Evolutionary conservation across 1,140 invertebrate species (phyloP), one percentile per base, ranked within the genome.

Genomic region (Drosophila sproati): DNA sequence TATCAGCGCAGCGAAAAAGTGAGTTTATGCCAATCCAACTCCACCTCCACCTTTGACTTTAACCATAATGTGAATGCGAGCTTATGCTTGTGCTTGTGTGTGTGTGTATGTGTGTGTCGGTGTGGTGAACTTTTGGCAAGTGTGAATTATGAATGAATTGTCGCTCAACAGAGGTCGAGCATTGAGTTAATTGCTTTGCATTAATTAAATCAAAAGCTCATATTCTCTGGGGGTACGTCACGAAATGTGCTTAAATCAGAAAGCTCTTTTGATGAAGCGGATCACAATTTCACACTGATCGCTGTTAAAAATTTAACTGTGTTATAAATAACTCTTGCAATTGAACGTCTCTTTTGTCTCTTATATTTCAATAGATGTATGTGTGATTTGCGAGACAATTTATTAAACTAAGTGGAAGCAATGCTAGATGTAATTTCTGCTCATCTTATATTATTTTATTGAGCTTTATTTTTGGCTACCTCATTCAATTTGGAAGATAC

Each of bases 1-100:
- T 92, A 92, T 78, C 78, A 88, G 72, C 86, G 91, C 79, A 92
- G 83, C 81, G 91, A 92, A 80, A 92, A 92, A 91, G 91, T 92
- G 88, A 92, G 91, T 91, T 48, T 20, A 34, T 35, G 3, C 51
- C 51, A 43, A 43, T 43, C n/a, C 51, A 52, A 4, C 32, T 35
- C 20, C 29, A 29, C n/a, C 41, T 20, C 29, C 34, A 34, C 34
- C 34, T 34, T 34, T 5, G 34, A 34, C 34, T 34, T 34, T 10
- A n/a, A 41, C 39, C 39, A 41, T 41, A 41, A 34, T 20, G 20
- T 20, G 34, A 34, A 5, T 34, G 34, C 34, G 34, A 4, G 3
- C 5, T 34, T 4, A 34, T 4, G 34, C 34, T 4, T 34, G 34
- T 43, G 39, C 34, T 4, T 34, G 34, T 43, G 39, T 3, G 37